Percentiles rank a stretch among this genome's conserved stretches.
These are phyloP conservation scores for Kuschelorhynchus macadamiae DNA, from an alignment of 2,888 invertebrate species.

Conservation along the genomic window DNA sequence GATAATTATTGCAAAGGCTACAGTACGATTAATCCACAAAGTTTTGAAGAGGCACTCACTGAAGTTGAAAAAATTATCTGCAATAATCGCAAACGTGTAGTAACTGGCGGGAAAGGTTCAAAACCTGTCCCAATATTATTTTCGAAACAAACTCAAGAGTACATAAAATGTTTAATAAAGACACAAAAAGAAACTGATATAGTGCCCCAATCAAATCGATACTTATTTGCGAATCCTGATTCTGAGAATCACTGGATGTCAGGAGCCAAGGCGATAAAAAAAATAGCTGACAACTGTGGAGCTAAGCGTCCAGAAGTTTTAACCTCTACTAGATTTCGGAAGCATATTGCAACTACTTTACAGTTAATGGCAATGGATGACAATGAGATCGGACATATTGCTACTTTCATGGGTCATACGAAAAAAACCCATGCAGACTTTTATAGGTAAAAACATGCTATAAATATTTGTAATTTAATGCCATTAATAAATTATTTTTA, in stretches of 20 bases:
- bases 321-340: constrained; percentile 1
- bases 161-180: constrained; percentile 25
- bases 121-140: constrained; percentile 48
- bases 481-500: too few relatives aligned
- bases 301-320: not conserved
- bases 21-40: constrained; percentile 27
- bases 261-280: constrained; percentile 48
- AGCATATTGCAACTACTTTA: constrained; percentile 5
- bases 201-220: constrained; percentile 50
- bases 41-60: constrained; percentile 24
- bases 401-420: too few relatives aligned
- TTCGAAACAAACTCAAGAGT: constrained; percentile 41
- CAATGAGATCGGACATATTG: constrained; percentile 1
- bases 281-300: constrained; percentile 1
- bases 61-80: constrained; percentile 39
- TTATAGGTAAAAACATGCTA: too few relatives aligned
- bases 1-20: too few relatives aligned
- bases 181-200: constrained; percentile 40
- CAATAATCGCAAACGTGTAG: constrained; percentile 44
- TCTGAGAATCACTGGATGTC: constrained; percentile 51
- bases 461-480: too few relatives aligned
- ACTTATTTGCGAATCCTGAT: constrained; percentile 51
- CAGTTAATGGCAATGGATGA: constrained; percentile 5
- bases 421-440: too few relatives aligned
- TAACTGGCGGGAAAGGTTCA: constrained; percentile 50